These are phyloP conservation scores for Hypena proboscidalis DNA, from an alignment of 2,888 invertebrate species.

Conservation along the genomic window DNA sequence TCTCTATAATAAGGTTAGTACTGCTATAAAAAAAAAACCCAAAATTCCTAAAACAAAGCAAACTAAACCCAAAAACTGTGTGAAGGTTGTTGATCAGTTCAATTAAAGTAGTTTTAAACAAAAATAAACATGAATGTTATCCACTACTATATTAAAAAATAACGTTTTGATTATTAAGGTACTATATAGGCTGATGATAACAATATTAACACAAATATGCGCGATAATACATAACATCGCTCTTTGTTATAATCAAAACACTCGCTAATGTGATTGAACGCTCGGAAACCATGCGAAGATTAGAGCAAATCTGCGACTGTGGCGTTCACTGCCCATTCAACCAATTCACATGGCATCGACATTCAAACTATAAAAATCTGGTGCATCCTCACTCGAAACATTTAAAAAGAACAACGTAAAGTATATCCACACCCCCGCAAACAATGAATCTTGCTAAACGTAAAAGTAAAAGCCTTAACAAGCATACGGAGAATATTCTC, in stretches of 20 bases:
- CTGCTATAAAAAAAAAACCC: too few relatives aligned
- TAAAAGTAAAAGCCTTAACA: slow-evolving; percentile 41
- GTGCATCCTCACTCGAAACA: slow-evolving; percentile 14
- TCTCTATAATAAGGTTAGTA: too few relatives aligned
- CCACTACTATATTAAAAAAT: too few relatives aligned
- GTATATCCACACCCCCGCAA: not conserved
- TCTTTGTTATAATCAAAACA: slow-evolving; percentile 13
- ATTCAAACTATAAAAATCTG: slow-evolving; percentile 26
- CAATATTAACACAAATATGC: slow-evolving; percentile 41
- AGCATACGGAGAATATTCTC: slow-evolving; percentile 62
- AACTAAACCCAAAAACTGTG: too few relatives aligned
- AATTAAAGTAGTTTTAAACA: too few relatives aligned
- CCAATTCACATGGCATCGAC: slow-evolving; percentile 22
- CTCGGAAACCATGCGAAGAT: slow-evolving; percentile 20
- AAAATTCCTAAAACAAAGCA: too few relatives aligned
- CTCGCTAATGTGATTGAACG: slow-evolving; percentile 14
- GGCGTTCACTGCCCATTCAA: slow-evolving; percentile 8
- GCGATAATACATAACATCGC: slow-evolving; percentile 32
- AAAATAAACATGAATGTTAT: too few relatives aligned
- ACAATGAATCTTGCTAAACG: slow-evolving; percentile 12
- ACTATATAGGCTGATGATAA: too few relatives aligned
- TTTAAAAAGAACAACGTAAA: not conserved
- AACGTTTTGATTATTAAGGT: not conserved
- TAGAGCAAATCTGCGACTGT: too few relatives aligned
- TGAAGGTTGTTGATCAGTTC: too few relatives aligned